Conservation (phyloP, 1,140 invertebrate species). For the Luehdorfia chinensis region DNA sequence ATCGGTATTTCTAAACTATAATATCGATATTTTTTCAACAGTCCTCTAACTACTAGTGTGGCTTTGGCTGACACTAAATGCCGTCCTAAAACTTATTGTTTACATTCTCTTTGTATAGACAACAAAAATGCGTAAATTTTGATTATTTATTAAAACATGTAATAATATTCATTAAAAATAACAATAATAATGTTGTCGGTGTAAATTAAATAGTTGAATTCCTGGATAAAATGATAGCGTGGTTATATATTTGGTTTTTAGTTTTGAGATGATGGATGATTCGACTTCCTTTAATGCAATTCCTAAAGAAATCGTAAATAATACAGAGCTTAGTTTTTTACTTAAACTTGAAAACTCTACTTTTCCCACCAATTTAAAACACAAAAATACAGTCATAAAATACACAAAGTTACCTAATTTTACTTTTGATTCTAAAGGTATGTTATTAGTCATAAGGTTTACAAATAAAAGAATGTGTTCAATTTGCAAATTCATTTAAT, state of each 20-base stretch:
- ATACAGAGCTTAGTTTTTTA: constrained; percentile 38
- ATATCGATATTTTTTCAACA: too few relatives aligned
- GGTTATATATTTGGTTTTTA: constrained; percentile 5
- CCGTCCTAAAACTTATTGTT: too few relatives aligned
- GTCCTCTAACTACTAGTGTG: too few relatives aligned
- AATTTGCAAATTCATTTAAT: background rate
- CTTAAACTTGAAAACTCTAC: constrained; percentile 37
- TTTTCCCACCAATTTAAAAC: constrained; percentile 30
- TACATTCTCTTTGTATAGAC: too few relatives aligned
- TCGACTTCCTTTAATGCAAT: constrained; percentile 42
- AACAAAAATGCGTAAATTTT: too few relatives aligned
- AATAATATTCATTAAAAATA: too few relatives aligned
- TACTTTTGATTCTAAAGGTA: constrained; percentile 49
- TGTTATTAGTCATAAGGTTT: constrained; percentile 5
- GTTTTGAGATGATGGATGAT: constrained; percentile 50
- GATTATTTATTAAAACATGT: too few relatives aligned
- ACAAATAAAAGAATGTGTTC: background rate
- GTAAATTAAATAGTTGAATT: too few relatives aligned
- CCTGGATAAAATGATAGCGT: constrained; percentile 4
- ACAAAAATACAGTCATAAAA: constrained; percentile 52
- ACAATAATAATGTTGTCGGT: too few relatives aligned
- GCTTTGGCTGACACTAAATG: too few relatives aligned
- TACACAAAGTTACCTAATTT: constrained; percentile 58
- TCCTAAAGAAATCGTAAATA: constrained; percentile 32
- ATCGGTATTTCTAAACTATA: too few relatives aligned